Evolutionary conservation across 2,888 invertebrate species (phyloP).

Genomic region (Norana najaformis): DNA sequence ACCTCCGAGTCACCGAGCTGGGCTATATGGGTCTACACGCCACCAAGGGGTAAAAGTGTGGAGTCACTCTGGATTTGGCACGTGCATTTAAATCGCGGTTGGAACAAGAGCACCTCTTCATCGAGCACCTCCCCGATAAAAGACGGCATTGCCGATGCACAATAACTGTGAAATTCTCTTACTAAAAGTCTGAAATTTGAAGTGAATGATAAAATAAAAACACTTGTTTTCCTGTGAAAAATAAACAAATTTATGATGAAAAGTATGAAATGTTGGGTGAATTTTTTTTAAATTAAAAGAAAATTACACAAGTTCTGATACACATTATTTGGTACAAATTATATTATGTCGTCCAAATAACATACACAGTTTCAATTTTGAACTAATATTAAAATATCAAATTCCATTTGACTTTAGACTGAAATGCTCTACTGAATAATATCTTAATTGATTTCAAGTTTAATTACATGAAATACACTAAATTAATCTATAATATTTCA

Average conservation of each 20-base stretch:
- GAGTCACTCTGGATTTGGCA: too few relatives aligned
- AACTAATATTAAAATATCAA: not conserved
- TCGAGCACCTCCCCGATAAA: too few relatives aligned
- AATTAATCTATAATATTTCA: conserved; percentile 13
- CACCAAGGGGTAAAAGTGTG: too few relatives aligned
- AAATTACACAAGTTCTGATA: not conserved
- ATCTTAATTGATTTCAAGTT: not conserved
- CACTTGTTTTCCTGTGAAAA: not conserved
- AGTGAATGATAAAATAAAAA: not conserved
- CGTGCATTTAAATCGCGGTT: too few relatives aligned
- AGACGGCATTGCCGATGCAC: not conserved
- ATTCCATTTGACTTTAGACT: not conserved
- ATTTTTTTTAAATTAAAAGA: too few relatives aligned
- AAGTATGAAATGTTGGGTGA: too few relatives aligned
- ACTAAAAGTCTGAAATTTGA: not conserved
- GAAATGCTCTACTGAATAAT: not conserved
- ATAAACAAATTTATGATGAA: not conserved
- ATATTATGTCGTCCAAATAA: not conserved
- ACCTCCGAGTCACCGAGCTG: too few relatives aligned
- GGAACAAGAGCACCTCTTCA: too few relatives aligned
- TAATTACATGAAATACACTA: conserved; percentile 4
- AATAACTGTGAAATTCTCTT: not conserved
- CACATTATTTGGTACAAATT: not conserved
- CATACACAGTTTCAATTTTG: not conserved
- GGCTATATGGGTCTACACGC: too few relatives aligned